A percentile compares a stretch with the other conserved stretches of the same genome.
Conservation (phyloP, 2,113 vertebrate species). For the Aleadryas rufinucha region DNA sequence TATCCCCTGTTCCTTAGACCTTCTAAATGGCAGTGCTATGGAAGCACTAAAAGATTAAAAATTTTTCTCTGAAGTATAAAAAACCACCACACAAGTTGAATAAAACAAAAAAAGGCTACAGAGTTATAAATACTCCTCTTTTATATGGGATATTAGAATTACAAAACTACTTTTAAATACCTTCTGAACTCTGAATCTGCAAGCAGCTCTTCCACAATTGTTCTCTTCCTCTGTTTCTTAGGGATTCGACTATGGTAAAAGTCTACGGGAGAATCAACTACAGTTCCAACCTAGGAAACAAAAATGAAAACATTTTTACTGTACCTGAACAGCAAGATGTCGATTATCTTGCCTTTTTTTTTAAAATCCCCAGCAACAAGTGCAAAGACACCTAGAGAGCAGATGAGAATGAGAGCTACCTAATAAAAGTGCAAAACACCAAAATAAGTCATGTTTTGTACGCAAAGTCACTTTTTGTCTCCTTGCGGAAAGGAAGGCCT, state of each 20-base stretch:
- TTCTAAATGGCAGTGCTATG: background rate
- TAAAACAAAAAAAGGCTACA: background rate
- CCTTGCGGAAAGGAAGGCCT: background rate
- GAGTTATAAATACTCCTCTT: background rate
- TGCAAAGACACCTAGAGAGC: background rate
- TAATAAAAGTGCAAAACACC: background rate
- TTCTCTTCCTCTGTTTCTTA: conserved; percentile 93
- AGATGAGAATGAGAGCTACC: background rate
- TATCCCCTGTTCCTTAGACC: background rate
- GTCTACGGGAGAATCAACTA: conserved; percentile 89
- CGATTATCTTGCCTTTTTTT: background rate
- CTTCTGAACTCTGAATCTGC: conserved; percentile 93
- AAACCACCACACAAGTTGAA: background rate
- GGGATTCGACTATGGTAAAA: conserved; percentile 93
- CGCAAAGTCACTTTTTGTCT: background rate
- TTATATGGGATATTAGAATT: background rate
- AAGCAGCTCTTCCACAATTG: conserved; percentile 95
- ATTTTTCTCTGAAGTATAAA: background rate
- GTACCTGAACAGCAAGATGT: background rate
- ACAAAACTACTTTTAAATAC: conserved; percentile 58
- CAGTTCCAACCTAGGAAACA: conserved; percentile 83
- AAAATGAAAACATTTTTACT: background rate
- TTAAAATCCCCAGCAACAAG: background rate
- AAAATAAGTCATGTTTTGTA: background rate
- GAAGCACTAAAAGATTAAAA: background rate